Evolutionary conservation across 1,140 invertebrate genomes (phyloP), one percentile per base, ranked within the genome.

Genomic region (Carcinoscorpius rotundicauda): DNA sequence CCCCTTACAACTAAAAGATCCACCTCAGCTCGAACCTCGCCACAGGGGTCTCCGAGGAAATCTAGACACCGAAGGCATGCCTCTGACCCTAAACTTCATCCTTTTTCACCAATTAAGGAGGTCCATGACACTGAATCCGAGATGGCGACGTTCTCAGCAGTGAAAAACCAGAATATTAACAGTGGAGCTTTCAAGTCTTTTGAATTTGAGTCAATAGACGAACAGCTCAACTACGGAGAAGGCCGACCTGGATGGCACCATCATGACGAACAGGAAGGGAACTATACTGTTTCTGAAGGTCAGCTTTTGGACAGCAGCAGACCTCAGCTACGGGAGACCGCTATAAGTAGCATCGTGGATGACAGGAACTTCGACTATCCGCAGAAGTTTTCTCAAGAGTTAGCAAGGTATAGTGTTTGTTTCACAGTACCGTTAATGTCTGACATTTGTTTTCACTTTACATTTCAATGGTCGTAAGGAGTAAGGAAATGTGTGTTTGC

Each of bases 41-140:
- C 77, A 6, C 76, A 77, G 66, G 72, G 74, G 56, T 72, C 74
- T 9, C 75, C 74, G 29, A 67, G 76, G 51, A 70, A 76, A 57
- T 70, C 72, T 49, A 62, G 81, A 51, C 81, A 81, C 69, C 74
- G 79, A 63, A 76, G 80, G n/a, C 79, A 81, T 70, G 73, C 80
- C 64, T 81, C 80, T 29, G 80, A 81, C 72, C 79, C 80, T 53
- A 79, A 78, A 72, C 73, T 80, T 49, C 74, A 77, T 59, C 75
- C 76, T 63, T 81, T 82, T 71, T 81, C 81, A 29, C 81, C 81
- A 50, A 80, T 82, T 56, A 80, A 80, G 71, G 81, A 82, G 11
- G 56, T 11, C 48, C 56, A 29, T 57, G 56, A 57, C 48, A 11
- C 56, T 10, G 56, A 76, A 57, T 57, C 48, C 48, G 56, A 57